Base-by-base conservation (phyloP, 2,888 invertebrate genomes). In the Mystacides longicornis region DNA sequence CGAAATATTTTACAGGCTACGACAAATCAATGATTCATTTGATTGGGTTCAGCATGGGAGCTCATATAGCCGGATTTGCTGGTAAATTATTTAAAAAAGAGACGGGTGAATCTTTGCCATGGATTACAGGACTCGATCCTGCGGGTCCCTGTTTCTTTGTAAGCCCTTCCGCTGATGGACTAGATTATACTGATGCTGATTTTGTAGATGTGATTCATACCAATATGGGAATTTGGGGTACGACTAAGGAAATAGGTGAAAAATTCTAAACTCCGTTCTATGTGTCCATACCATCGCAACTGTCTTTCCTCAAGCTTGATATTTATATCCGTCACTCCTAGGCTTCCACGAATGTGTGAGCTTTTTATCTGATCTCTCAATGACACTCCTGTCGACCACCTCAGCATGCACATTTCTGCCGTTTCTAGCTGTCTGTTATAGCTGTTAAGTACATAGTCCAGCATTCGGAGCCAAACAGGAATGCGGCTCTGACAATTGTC, bases 71-170 rank as follows among this genome's bases (percentile, higher is more conserved):
- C 3, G 58, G 58, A 37, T 52, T 55, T 27, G 46, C 58, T 20
- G 58, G 55, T 1, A 58, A 52, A 23, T 47, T 14, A 18, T 52
- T 55, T 19, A 21, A 49, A 5, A 37, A 47, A 16, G n/a, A 52
- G 3, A 58, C 50, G 22, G 65, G 64, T 7, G 21, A 18, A 3
- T 46, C 45, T 14, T 42, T 58, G n/a, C 20, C 19, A 2, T 23
- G 50, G 14, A 58, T 58, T 2, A 52, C 55, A 3, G 58, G 48
- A 14, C 23, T 58, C 19, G 58, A 58, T 33, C 55, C 55, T 1
- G 55, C 58, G 2, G 55, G 60, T 31, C 62, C 63, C 7, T 63
- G 63, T 46, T 57, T 47, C 27, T 58, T 49, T 20, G 27, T 50
- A 2, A 56, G 55, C 49, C 48, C 33, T 31, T 23, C 46, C 7